Base-by-base conservation (phyloP, 37 sponge, comb jelly and placozoan species). In the Ianthella basta region DNA sequence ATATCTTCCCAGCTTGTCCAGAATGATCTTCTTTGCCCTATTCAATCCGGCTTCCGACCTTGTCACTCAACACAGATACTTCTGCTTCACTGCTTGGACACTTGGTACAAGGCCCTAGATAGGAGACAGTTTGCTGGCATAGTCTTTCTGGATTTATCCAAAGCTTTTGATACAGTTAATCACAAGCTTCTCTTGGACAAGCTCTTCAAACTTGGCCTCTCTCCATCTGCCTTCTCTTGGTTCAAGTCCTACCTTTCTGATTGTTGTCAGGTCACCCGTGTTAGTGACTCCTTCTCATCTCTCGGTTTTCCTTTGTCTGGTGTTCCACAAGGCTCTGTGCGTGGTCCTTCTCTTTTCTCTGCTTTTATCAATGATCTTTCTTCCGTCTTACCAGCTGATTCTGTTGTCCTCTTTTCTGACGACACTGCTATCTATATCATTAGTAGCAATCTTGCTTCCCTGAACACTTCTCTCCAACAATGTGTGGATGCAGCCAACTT, bases 361-460 rank as follows among this genome's bases (percentile, higher is more conserved):
- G 23, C 68, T n/a, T 66, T 66, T 23, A 66, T 66, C 68, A 66
- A 66, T 66, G 68, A 66, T 66, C 68, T 66, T 66, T 27, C 68
- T 14, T 25, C 23, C 14, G 29, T 66, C 23, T n/a, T 66, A 25
- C 68, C 68, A 24, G 12, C 29, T 24, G 68, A 66, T 66, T 66
- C 68, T n/a, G 29, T n/a, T 66, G 27, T 66, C 23, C 23, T 66
- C 29, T 66, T 66, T 23, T 19, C 68, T 66, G 68, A 66, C 27
- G 68, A 66, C 23, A 66, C 68, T 16, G 23, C 68, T n/a, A 66
- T 66, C 68, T 66, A 66, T n/a, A 66, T 66, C 27, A 66, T 66
- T 27, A 66, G 68, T 66, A n/a, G 29, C 29, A 66, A 66, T 14
- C 68, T 66, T 66, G 12, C 68, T 23, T 24, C 68, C 23, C 68